Evolutionary conservation across 2,888 invertebrate genomes (phyloP).

Genomic region (Heterodera filipjevi): DNA sequence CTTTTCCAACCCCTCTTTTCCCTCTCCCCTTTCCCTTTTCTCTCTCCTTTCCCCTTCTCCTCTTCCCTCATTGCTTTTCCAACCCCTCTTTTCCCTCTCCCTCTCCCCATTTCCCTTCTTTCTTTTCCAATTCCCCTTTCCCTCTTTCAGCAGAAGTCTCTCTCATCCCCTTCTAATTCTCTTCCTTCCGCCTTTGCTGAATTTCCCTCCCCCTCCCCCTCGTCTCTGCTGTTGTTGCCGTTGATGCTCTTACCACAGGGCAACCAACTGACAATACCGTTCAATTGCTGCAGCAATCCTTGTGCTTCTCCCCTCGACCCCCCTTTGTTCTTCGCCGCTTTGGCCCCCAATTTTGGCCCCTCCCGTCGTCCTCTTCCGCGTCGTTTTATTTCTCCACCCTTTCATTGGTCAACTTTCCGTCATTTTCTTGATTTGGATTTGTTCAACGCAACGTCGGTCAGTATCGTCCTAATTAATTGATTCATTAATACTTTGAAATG

Average conservation of each 20-base stretch:
- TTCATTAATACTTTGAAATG: background rate
- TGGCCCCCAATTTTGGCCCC: background rate
- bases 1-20: background rate
- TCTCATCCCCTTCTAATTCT: background rate
- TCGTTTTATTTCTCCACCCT: background rate
- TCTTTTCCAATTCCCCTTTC: background rate
- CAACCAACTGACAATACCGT: background rate
- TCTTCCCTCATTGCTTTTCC: background rate
- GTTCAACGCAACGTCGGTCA: conserved; percentile 9
- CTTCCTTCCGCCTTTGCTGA: background rate
- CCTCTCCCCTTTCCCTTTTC: background rate
- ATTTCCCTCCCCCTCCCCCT: background rate
- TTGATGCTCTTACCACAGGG: background rate
- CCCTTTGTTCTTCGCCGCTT: background rate
- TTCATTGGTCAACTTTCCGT: background rate
- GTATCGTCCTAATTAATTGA: background rate
- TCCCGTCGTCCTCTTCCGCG: background rate
- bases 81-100: background rate
- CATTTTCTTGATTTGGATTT: background rate
- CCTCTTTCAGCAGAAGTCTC: background rate
- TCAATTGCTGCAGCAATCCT: background rate
- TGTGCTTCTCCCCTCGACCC: background rate
- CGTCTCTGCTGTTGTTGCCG: background rate
- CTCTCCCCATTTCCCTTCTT: background rate
- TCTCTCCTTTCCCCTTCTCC: background rate